Base-by-base conservation (phyloP, 2,113 vertebrate genomes). In the Psephotus haematonotus region DNA sequence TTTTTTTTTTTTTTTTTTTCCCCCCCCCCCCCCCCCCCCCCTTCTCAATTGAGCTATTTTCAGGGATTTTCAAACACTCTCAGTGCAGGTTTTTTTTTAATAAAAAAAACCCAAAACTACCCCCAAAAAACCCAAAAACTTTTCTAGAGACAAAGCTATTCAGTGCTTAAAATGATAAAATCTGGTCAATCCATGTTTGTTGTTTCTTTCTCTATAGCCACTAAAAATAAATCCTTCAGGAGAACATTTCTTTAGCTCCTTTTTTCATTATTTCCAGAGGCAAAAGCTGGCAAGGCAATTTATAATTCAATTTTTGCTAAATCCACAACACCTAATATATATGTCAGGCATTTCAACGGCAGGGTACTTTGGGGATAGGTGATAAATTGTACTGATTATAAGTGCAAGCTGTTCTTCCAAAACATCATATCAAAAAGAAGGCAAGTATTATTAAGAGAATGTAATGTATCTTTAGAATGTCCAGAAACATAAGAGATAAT, bases 281-380 rank as follows among this genome's bases (percentile, higher is more conserved):
- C 98, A 98, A 98, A 98, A 97, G 95, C 97, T 98, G 98, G 98
- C 98, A 99, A 98, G 97, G 98, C 98, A 98, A 99, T 99, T 99
- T 98, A 98, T 98, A 98, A 98, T 98, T 98, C 98, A 98, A 98
- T 98, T 99, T 99, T 99, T 99, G 98, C 98, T 98, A 98, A 98
- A 98, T 98, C 98, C 98, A 96, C 98, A 98, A 98, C 99, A 99
- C 98, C 98, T 98, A 99, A 98, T 99, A 99, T 99, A 99, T 99
- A 99, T 99, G 99, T 99, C 99, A 99, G 97, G 98, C 98, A 99
- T 99, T 99, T 99, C 98, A 98, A 98, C 99, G 95, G 98, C 97
- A 98, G 96, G 97, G 97, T 98, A 98, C 98, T 98, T 98, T 98
- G 97, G 98, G 98, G 97, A 98, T 98, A 98, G 97, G 98, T 98